Evolutionary conservation across 1,140 invertebrate species (phyloP).

Genomic region (Teleopsis dalmanni): DNA sequence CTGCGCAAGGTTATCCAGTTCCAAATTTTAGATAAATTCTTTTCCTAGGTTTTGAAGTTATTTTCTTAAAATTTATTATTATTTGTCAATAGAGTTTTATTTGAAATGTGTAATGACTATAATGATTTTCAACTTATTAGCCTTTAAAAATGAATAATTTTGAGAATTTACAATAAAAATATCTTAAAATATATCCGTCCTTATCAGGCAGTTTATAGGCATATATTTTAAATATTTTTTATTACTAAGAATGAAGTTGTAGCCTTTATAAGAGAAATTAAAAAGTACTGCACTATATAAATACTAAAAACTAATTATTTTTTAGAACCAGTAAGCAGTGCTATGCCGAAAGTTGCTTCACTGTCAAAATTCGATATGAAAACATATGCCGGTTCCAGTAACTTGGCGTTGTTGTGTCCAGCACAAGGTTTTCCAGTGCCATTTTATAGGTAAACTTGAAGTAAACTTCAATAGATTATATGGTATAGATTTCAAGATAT

Average conservation of each 20-base stretch:
- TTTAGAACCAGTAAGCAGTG: constrained; percentile 55
- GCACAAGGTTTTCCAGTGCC: constrained; percentile 62
- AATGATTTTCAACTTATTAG: too few species aligned
- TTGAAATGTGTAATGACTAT: too few species aligned
- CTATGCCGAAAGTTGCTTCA: constrained; percentile 49
- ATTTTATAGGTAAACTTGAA: constrained; percentile 36
- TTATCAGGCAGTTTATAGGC: constrained; percentile 6
- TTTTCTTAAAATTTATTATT: too few species aligned
- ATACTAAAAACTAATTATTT: not conserved
- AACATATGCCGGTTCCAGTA: constrained; percentile 25
- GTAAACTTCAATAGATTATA: too few species aligned
- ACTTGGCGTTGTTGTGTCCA: constrained; percentile 53
- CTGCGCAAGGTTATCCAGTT: constrained; percentile 64
- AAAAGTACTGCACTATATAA: not conserved
- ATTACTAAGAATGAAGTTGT: too few species aligned
- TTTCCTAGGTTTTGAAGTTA: too few species aligned
- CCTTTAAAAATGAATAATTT: too few species aligned
- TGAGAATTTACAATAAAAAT: too few species aligned
- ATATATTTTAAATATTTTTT: too few species aligned
- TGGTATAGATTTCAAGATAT: too few species aligned
- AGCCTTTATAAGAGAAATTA: too few species aligned
- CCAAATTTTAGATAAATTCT: constrained; percentile 53
- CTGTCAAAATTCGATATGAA: constrained; percentile 47
- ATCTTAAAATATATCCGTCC: not conserved
- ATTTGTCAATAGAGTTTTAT: too few species aligned